Base-by-base conservation (phyloP, 2,888 invertebrate species). In the Teleiodes luculella region DNA sequence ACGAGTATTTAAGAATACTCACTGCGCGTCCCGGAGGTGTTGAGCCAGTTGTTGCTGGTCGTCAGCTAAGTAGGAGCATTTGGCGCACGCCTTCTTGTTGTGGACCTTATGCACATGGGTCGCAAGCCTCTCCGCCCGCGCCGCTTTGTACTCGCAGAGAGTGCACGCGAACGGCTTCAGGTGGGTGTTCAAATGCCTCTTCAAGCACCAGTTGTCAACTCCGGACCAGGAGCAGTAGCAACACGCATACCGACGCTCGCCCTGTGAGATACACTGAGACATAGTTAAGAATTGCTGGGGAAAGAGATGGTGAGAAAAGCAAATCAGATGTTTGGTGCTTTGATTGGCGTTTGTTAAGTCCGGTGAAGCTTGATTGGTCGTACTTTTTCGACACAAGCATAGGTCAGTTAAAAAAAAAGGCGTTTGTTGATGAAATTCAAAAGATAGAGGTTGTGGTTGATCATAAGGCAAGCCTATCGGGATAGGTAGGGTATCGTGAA, bases 191-290 rank as follows among this genome's bases (percentile, higher is more conserved):
- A 97, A 92, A 80, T 97, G 97, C 46, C 97, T 92, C 81, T 97
- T 97, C 57, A 97, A 90, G 72, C 97, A 97, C 97, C 97, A 97
- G 80, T 97, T 97, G 86, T 97, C 97, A 54, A 95, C 96, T 18
- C 97, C 97, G 36, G 95, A 95, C 97, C 97, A 97, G 18, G 96
- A 92, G 83, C 97, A 97, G 79, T 96, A 97, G 78, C 95, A 95
- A 85, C 97, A 97, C 63, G 95, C 93, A 84, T 95, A 95, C 65
- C 95, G 92, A 67, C 94, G 93, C 75, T 94, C 93, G 49, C 92
- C 91, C 81, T 93, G 79, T 72, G 70, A 10, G 24, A 47, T 20
- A 45, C n/a, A 33, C 43, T 43, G 13, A 43, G 7, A 24, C 3
- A 4, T 24, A 6, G 24, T 24, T 3, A 24, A 24, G 24, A 24